Conservation (phyloP, 2,888 invertebrate genomes). For the Thymelicus acteon region DNA sequence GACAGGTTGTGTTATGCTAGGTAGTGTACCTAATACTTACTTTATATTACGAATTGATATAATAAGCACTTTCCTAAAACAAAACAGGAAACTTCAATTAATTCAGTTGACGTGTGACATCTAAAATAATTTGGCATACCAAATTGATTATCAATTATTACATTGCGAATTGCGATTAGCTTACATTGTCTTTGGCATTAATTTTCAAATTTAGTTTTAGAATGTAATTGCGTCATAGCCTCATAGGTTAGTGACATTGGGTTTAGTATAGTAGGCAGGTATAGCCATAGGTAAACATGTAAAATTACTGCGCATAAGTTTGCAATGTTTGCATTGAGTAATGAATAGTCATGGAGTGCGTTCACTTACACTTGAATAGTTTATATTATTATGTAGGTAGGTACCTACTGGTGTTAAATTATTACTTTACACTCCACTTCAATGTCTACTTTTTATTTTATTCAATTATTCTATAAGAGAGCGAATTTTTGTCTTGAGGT, state of each 20-base stretch:
- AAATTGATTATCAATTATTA: too few relatives aligned
- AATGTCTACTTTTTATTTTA: too few relatives aligned
- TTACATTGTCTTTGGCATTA: too few relatives aligned
- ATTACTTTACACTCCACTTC: too few relatives aligned
- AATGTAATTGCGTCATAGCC: background rate
- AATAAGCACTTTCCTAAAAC: background rate
- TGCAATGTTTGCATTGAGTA: background rate
- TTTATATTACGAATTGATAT: too few relatives aligned
- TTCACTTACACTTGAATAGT: background rate
- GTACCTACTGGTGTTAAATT: background rate
- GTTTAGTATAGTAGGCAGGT: background rate
- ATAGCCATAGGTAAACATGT: background rate
- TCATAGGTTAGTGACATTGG: background rate
- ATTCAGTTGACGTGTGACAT: background rate
- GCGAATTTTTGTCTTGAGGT: too few relatives aligned
- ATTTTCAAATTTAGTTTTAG: too few relatives aligned
- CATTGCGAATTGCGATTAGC: too few relatives aligned
- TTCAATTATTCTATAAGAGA: too few relatives aligned
- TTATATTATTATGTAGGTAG: background rate
- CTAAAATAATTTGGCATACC: background rate
- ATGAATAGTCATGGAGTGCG: background rate
- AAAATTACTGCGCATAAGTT: background rate
- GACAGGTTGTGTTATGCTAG: background rate
- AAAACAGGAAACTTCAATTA: conserved; percentile 14
- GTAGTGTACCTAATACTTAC: too few relatives aligned